Evolutionary conservation across 2,797 vertebrate species (phyloP).

Genomic region (Coregonus suidteri): DNA sequence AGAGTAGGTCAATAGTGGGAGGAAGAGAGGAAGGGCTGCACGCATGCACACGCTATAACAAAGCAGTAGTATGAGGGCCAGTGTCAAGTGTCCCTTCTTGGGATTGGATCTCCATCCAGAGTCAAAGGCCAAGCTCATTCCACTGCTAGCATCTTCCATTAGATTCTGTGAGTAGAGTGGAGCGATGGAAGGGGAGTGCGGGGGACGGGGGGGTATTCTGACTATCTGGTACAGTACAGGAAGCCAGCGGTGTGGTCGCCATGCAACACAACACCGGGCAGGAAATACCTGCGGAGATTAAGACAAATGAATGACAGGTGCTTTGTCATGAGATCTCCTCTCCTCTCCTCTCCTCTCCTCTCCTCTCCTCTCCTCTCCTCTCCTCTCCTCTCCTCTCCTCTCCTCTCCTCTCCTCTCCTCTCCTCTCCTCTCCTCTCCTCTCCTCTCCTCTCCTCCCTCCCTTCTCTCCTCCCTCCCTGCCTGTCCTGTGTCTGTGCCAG

Average conservation of each 20-base stretch:
- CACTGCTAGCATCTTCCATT: background rate
- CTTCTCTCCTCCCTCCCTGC: background rate
- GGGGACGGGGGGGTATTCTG: background rate
- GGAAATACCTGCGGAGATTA: background rate
- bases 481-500: background rate
- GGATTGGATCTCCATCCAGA: background rate
- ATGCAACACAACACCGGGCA: background rate
- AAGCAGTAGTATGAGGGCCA: background rate
- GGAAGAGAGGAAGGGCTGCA: background rate
- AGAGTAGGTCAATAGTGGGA: background rate
- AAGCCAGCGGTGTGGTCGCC: background rate
- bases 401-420: too few relatives aligned
- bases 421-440: too few relatives aligned
- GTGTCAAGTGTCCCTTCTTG: background rate
- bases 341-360: too few relatives aligned
- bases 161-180: background rate
- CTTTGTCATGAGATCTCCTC: constrained; percentile 15
- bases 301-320: constrained; percentile 14
- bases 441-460: too few relatives aligned
- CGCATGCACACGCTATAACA: background rate
- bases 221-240: background rate
- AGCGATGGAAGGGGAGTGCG: background rate
- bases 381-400: too few relatives aligned
- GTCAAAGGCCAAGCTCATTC: background rate
- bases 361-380: too few relatives aligned